Evolutionary conservation across 2,888 invertebrate species (phyloP).

Genomic region (Epirrita christyi): DNA sequence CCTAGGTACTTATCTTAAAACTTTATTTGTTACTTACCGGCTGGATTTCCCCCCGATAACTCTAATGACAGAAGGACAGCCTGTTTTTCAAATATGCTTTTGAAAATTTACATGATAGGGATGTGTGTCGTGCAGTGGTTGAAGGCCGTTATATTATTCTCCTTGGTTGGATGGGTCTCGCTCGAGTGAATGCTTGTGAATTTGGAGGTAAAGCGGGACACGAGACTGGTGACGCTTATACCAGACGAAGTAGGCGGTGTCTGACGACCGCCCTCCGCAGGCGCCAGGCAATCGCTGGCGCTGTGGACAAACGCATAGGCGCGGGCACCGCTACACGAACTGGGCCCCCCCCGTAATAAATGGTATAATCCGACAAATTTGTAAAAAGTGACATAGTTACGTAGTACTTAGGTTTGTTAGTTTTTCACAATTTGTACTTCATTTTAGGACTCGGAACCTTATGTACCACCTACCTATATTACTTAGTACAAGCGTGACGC

Average conservation of each 20-base stretch:
- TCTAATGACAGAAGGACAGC: slow-evolving; percentile 50
- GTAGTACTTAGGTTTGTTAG: too few species aligned
- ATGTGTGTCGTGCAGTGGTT: slow-evolving; percentile 11
- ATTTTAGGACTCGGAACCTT: too few species aligned
- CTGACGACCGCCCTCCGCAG: slow-evolving; percentile 81
- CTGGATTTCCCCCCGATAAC: slow-evolving; percentile 33
- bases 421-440: too few species aligned
- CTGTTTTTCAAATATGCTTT: neutral
- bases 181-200: slow-evolving; percentile 42
- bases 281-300: slow-evolving; percentile 71
- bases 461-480: too few species aligned
- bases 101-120: neutral
- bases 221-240: slow-evolving; percentile 81
- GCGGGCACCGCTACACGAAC: slow-evolving; percentile 66
- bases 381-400: too few species aligned
- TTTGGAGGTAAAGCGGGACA: slow-evolving; percentile 77
- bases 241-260: slow-evolving; percentile 83
- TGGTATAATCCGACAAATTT: too few species aligned
- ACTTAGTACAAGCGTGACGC: too few species aligned
- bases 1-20: too few species aligned
- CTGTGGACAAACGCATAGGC: slow-evolving; percentile 65
- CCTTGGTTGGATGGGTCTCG: slow-evolving; percentile 31
- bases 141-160: slow-evolving; percentile 21
- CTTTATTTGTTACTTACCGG: too few species aligned
- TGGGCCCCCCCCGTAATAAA: too few species aligned